Conservation (phyloP, 2,113 vertebrate species). For the Centropus bengalensis region DNA sequence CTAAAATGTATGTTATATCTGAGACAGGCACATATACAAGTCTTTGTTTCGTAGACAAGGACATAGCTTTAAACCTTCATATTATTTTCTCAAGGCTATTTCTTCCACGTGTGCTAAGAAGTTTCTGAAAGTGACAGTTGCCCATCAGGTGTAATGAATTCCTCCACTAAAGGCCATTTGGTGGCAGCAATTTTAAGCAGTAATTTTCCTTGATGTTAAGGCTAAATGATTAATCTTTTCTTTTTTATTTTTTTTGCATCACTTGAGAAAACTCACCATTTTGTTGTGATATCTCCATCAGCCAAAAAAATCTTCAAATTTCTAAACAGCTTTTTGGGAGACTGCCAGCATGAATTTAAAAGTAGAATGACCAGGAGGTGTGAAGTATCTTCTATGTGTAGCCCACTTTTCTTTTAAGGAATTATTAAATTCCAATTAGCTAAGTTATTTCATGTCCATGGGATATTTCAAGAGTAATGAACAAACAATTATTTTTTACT, state of each 20-base stretch:
- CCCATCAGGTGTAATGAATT: neutral
- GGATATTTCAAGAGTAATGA: neutral
- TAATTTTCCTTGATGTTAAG: neutral
- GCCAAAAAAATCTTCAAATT: neutral
- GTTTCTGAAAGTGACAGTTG: neutral
- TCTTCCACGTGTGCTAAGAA: neutral
- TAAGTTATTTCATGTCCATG: neutral
- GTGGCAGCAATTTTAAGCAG: neutral
- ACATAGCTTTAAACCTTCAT: neutral
- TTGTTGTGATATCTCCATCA: neutral
- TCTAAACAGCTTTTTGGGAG: neutral
- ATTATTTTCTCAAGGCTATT: neutral
- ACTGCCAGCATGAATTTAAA: constrained; percentile 11
- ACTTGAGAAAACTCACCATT: neutral
- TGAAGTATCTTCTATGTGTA: accelerated
- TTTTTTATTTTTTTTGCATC: neutral
- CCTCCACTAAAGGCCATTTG: neutral
- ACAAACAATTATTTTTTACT: neutral
- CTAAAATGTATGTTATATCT: neutral
- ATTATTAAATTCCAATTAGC: neutral
- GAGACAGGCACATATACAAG: neutral
- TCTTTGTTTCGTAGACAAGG: neutral
- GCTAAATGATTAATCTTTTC: neutral
- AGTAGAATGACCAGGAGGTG: neutral
- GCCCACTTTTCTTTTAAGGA: neutral